Percentiles rank a stretch among this genome's conserved stretches.
phyloP scores from a whole-genome alignment of 1,140 invertebrate genomes.

The Aphaenogaster rudis region DNA sequence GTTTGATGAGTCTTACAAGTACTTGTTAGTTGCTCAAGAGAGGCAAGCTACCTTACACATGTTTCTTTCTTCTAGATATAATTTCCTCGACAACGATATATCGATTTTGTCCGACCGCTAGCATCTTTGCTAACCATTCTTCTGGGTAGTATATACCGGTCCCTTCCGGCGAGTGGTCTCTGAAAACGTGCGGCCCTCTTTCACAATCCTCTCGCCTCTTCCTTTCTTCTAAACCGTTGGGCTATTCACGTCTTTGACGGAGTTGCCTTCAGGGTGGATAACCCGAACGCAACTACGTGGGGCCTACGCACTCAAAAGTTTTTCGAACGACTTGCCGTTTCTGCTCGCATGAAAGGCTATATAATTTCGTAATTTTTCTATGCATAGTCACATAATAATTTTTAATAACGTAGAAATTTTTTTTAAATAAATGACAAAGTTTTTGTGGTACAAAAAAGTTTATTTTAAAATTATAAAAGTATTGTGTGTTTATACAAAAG shows the following conservation, averaged over 20 bases:
- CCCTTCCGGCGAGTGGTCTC: conserved; percentile 46
- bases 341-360: conserved; percentile 11
- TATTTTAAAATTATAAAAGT: conserved; percentile 1
- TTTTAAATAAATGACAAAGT: conserved; percentile 9
- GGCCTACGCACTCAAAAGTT: conserved; percentile 57
- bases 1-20: background rate
- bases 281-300: conserved; percentile 67
- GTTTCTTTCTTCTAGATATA: background rate
- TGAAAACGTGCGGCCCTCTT: conserved; percentile 70
- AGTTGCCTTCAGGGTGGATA: conserved; percentile 71
- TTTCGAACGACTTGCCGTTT: conserved; percentile 64
- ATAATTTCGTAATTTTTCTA: conserved; percentile 47
- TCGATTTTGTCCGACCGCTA: conserved; percentile 27
- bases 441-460: background rate
- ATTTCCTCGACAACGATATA: conserved; percentile 20
- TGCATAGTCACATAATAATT: background rate
- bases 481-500: background rate
- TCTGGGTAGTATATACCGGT: conserved; percentile 28
- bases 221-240: conserved; percentile 64
- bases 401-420: background rate
- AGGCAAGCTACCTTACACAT: background rate
- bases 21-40: background rate
- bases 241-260: conserved; percentile 75
- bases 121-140: conserved; percentile 55
- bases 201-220: conserved; percentile 59